These are phyloP conservation scores for Drosophila rhopaloa DNA, from an alignment of 1,140 invertebrate genomes.

Conservation along the genomic window DNA sequence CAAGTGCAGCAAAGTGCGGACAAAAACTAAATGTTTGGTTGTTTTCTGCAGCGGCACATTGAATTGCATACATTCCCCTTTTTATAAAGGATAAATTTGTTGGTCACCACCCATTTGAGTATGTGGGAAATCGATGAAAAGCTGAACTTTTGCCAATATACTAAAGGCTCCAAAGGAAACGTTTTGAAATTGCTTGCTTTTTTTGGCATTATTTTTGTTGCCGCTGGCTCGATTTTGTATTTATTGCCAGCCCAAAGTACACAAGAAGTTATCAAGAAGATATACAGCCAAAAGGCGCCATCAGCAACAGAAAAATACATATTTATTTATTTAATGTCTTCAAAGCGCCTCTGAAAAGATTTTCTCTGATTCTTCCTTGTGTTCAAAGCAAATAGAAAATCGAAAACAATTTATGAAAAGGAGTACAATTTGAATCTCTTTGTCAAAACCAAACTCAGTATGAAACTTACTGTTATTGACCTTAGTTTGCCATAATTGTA, in stretches of 20 bases:
- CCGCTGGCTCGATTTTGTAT: neutral
- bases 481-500: too few species aligned
- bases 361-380: slow-evolving; percentile 15
- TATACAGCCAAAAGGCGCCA: slow-evolving; percentile 18
- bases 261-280: slow-evolving; percentile 16
- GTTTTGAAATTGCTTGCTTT: slow-evolving; percentile 1
- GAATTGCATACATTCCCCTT: neutral
- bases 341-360: slow-evolving; percentile 8
- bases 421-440: neutral
- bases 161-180: neutral
- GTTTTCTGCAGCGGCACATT: neutral
- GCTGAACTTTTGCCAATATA: slow-evolving; percentile 32
- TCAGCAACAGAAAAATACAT: slow-evolving; percentile 23
- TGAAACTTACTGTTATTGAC: too few species aligned
- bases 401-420: slow-evolving; percentile 8
- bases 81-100: neutral
- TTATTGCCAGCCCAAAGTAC: slow-evolving; percentile 14
- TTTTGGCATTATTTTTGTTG: neutral
- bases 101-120: neutral
- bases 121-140: slow-evolving; percentile 5
- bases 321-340: slow-evolving; percentile 24
- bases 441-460: neutral
- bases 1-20: neutral
- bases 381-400: slow-evolving; percentile 18
- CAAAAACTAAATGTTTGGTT: slow-evolving; percentile 12